phyloP scores from a whole-genome alignment of 35 echinoderm and acorn worm genomes.

The Acanthaster planci region DNA sequence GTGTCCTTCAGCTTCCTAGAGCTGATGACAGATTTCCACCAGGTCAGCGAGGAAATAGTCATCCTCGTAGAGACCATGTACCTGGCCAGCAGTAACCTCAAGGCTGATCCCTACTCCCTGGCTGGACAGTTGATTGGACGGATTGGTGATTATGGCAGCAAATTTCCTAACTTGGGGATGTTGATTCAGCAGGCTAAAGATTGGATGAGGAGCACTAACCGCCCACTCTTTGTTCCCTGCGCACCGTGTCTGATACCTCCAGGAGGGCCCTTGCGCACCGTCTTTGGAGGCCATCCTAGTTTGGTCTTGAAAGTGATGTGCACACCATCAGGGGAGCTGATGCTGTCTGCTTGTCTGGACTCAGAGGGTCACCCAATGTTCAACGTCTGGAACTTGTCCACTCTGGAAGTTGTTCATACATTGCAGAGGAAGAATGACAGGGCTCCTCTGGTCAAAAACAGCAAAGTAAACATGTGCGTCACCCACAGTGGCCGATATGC shows the following conservation, averaged over 20 bases:
- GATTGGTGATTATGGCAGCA: conserved; percentile 38
- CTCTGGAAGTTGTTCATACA: conserved; percentile 66
- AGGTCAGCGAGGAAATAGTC: conserved; percentile 39
- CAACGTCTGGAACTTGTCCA: conserved; percentile 71
- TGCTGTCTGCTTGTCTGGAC: conserved; percentile 68
- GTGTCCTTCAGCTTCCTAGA: conserved; percentile 66
- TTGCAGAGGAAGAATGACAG: conserved; percentile 17
- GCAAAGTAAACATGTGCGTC: conserved; percentile 31
- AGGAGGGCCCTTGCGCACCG: conserved; percentile 75
- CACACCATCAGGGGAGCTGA: conserved; percentile 24
- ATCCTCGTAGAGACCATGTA: conserved; percentile 60
- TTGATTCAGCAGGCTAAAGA: conserved; percentile 51
- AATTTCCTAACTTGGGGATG: conserved; percentile 29
- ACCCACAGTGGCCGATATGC: conserved; percentile 33
- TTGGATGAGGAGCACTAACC: conserved; percentile 45
- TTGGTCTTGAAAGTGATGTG: conserved; percentile 50
- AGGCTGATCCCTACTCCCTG: conserved; percentile 66
- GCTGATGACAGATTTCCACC: conserved; percentile 61
- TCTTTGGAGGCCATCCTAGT: conserved; percentile 70
- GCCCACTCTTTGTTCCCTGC: conserved; percentile 62
- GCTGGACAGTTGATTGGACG: conserved; percentile 76
- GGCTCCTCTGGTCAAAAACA: conserved; percentile 1
- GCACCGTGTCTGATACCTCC: conserved; percentile 75
- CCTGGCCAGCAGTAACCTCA: conserved; percentile 73
- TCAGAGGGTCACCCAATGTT: conserved; percentile 52